phyloP scores from a whole-genome alignment of 1,140 invertebrate species.

The Temnothorax longispinosus region DNA sequence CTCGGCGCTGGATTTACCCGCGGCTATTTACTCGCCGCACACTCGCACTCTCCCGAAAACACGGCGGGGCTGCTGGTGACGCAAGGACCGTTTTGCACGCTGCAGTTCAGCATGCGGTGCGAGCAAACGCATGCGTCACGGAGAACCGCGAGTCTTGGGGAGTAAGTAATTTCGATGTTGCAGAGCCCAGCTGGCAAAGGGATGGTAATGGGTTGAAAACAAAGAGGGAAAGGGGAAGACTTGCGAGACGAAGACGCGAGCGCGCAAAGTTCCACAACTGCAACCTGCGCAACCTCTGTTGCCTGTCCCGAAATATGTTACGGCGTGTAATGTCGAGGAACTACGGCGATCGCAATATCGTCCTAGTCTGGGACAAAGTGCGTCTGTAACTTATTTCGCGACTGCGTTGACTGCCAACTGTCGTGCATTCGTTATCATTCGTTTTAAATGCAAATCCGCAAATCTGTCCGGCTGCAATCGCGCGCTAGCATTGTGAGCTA shows the following conservation, averaged over 20 bases:
- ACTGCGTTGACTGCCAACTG: constrained; percentile 54
- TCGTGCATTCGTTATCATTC: constrained; percentile 60
- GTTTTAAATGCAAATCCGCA: constrained; percentile 61
- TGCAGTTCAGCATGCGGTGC: background rate
- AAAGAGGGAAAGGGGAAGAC: background rate
- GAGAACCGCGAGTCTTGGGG: background rate
- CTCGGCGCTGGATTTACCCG: background rate
- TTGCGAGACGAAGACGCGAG: constrained; percentile 13
- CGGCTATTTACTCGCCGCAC: constrained; percentile 26
- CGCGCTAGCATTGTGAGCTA: constrained; percentile 19
- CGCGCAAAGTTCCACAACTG: constrained; percentile 30
- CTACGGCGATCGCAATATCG: constrained; percentile 48
- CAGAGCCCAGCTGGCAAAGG: constrained; percentile 27
- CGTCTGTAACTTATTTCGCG: constrained; percentile 55
- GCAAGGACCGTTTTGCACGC: constrained; percentile 20
- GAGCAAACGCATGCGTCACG: constrained; percentile 17
- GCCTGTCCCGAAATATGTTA: constrained; percentile 45
- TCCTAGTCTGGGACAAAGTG: background rate
- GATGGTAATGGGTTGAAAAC: constrained; percentile 12
- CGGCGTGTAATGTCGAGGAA: constrained; percentile 28
- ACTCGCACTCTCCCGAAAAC: background rate
- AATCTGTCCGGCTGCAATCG: constrained; percentile 43
- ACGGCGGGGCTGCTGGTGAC: background rate
- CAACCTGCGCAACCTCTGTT: constrained; percentile 44
- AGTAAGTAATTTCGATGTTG: constrained; percentile 54